phyloP scores from a whole-genome alignment of 2,113 vertebrate genomes.

The Channa argus region DNA sequence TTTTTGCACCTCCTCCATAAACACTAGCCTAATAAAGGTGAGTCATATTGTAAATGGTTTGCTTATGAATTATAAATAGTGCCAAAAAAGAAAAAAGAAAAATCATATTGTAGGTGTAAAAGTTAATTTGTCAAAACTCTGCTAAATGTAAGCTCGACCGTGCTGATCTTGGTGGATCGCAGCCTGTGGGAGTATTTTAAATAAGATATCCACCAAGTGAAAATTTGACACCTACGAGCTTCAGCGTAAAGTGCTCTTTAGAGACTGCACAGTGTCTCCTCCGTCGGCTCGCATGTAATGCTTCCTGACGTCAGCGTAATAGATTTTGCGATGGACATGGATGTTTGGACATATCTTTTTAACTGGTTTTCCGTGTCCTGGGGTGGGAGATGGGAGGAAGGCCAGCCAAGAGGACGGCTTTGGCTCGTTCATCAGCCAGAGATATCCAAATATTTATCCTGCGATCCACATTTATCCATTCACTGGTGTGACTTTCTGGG shows the following conservation, averaged over 20 bases:
- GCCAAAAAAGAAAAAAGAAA: too few species aligned
- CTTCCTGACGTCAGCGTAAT: constrained; percentile 56
- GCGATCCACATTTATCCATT: constrained; percentile 71
- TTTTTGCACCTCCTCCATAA: too few species aligned
- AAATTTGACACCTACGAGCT: constrained; percentile 59
- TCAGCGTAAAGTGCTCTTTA: constrained; percentile 48
- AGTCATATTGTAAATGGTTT: too few species aligned
- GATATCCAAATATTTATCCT: constrained; percentile 81
- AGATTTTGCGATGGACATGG: too few species aligned
- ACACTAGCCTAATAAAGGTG: too few species aligned
- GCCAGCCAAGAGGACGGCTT: constrained; percentile 40
- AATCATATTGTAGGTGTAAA: too few species aligned
- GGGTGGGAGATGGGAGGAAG: constrained; percentile 47
- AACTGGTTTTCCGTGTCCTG: constrained; percentile 64
- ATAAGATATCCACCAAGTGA: constrained; percentile 67
- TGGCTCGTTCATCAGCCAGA: constrained; percentile 70
- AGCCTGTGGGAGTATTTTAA: constrained; percentile 47
- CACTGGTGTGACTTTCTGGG: constrained; percentile 69
- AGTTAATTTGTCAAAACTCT: too few species aligned
- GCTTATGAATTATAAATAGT: too few species aligned
- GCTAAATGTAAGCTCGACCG: not conserved
- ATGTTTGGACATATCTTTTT: constrained; percentile 70
- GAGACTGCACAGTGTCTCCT: constrained; percentile 61
- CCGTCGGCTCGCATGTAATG: constrained; percentile 29
- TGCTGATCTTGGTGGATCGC: constrained; percentile 2